A percentile compares a stretch with the other conserved stretches of the same genome.
These are phyloP conservation scores for Dasyprocta punctata DNA, from an alignment of 2,113 vertebrate species.

Conservation along the genomic window DNA sequence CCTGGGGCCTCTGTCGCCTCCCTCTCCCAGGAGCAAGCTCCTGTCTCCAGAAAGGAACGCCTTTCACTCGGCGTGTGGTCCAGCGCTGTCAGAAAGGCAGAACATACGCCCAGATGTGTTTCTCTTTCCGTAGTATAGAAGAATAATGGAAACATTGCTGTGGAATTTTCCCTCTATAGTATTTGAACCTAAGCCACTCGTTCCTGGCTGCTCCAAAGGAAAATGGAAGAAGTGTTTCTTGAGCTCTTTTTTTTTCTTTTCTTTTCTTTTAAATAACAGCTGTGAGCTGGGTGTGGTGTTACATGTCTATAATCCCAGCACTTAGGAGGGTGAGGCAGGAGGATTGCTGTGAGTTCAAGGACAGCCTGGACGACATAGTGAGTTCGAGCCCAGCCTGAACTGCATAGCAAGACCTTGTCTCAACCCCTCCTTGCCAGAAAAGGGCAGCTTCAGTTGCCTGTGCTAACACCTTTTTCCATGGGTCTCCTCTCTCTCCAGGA, in stretches of 20 bases:
- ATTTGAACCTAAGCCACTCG: neutral
- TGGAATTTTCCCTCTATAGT: neutral
- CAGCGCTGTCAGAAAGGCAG: neutral
- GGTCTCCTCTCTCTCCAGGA: slow-evolving; percentile 84
- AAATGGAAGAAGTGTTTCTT: neutral
- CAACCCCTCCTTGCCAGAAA: neutral
- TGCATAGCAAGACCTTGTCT: neutral
- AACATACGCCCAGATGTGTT: neutral
- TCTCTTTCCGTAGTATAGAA: neutral
- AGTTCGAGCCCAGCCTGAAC: neutral
- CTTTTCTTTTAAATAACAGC: neutral
- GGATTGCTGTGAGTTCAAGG: neutral
- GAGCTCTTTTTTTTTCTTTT: neutral
- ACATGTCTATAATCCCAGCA: neutral
- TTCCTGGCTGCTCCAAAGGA: neutral
- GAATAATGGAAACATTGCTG: neutral
- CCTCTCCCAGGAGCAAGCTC: rapidly evolving
- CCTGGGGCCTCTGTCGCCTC: neutral
- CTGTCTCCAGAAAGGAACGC: rapidly evolving
- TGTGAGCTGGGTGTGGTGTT: neutral
- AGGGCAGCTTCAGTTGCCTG: neutral
- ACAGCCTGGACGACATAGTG: too few species aligned
- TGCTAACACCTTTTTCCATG: neutral
- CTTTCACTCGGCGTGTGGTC: neutral
- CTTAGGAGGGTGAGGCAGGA: neutral